Conservation (phyloP, 2,888 invertebrate genomes). For the Macrosoma leucophasiata region DNA sequence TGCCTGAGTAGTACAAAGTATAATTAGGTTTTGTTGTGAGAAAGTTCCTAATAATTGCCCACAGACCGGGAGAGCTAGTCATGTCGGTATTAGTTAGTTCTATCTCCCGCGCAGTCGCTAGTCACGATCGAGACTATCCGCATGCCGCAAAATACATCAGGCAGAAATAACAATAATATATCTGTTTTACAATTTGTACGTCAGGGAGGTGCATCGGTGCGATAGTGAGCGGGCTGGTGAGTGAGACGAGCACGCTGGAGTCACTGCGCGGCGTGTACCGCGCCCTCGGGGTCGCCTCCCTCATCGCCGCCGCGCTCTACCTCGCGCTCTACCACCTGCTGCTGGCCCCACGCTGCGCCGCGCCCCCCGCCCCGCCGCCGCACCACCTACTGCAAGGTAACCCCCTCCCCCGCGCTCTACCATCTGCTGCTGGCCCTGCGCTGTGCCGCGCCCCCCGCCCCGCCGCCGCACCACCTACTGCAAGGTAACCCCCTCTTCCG, state of each 20-base stretch:
- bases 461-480: too few relatives aligned
- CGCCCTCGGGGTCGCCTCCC: slow-evolving; percentile 79
- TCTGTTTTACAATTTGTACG: slow-evolving; percentile 2
- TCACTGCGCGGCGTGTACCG: slow-evolving; percentile 73
- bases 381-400: slow-evolving; percentile 80
- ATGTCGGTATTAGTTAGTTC: too few relatives aligned
- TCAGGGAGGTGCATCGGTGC: slow-evolving; percentile 85
- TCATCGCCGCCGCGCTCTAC: slow-evolving; percentile 80
- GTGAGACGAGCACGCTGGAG: slow-evolving; percentile 47
- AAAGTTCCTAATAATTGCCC: too few relatives aligned
- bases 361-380: slow-evolving; percentile 79
- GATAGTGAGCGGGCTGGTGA: slow-evolving; percentile 75
- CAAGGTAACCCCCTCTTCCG: slow-evolving; percentile 47
- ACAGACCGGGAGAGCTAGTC: too few relatives aligned
- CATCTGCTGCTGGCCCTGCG: slow-evolving; percentile 84
- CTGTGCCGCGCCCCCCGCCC: slow-evolving; percentile 80
- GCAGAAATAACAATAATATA: background rate
- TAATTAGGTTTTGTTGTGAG: too few relatives aligned
- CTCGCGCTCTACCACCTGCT: slow-evolving; percentile 84
- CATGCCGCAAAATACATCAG: too few relatives aligned
- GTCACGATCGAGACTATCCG: too few relatives aligned
- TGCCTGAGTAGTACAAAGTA: too few relatives aligned
- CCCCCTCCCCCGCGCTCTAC: slow-evolving; percentile 82
- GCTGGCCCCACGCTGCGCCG: slow-evolving; percentile 83
- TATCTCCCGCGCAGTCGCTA: too few relatives aligned